Base-by-base conservation (phyloP, 2,797 vertebrate species). In the Sylvia borin region DNA sequence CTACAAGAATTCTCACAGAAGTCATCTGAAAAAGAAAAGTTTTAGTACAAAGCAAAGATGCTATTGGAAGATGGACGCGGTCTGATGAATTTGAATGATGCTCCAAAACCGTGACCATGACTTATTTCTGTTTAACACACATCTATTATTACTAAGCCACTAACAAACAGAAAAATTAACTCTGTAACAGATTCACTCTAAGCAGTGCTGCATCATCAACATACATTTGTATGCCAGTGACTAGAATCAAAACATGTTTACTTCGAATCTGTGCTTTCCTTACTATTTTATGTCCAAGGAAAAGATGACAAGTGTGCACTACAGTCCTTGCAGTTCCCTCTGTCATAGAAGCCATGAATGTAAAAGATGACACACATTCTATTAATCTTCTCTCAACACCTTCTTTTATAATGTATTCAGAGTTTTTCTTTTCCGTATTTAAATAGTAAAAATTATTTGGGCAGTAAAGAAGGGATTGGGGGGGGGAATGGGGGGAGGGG, bases 361-460 rank as follows among this genome's bases (percentile, higher is more conserved):
- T 88, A 96, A 95, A 95, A 96, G 91, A 95, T 94, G 94, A 85
- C 90, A 97, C 34, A 92, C 68, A 95, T 95, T 97, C 95, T 96
- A 90, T 94, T 96, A 97, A 96, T 95, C 90, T 96, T 92, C 84
- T 96, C 95, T 88, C 62, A 90, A 82, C 88, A 91, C 45, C 21
- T 96, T 85, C 73, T 92, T 73, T 90, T 81, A 58, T 91, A 92
- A 93, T 91, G 61, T 93, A 95, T 95, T 92, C 92, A 96, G 71
- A 96, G 82, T 62, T 90, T 91, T 92, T 26, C 50, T 93, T 97
- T 97, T 96, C 89, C 76, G 88, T 96, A 88, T 61, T 91, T 64
- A 94, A 82, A 94, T n/a, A 96, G 76, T 7, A 84, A 93, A 96
- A 95, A 92, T 64, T 9, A 65, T 91, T 97, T 93, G 76, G 92